Percentiles rank a stretch among this genome's conserved stretches.
These are phyloP conservation scores for Amorpha juglandis DNA, from an alignment of 2,888 invertebrate genomes.

Conservation along the genomic window DNA sequence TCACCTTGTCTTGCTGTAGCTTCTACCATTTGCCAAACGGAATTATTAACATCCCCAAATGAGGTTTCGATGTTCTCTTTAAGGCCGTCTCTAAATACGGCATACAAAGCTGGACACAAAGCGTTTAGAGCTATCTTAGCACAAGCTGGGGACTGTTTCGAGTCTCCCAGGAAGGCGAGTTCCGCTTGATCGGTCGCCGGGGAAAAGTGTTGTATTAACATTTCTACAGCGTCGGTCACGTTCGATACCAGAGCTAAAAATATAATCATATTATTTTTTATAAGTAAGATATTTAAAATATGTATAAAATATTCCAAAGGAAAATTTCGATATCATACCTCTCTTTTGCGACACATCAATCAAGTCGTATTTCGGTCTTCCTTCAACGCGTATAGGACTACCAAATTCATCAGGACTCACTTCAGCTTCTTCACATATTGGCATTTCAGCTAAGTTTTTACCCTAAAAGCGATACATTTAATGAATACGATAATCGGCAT, in stretches of 20 bases:
- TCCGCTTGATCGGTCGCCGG: constrained; percentile 86
- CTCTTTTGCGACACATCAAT: constrained; percentile 86
- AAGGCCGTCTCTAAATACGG: constrained; percentile 93
- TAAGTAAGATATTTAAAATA: neutral
- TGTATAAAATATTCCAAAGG: neutral
- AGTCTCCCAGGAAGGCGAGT: constrained; percentile 84
- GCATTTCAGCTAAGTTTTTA: constrained; percentile 85
- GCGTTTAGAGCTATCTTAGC: constrained; percentile 89
- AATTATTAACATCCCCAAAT: constrained; percentile 93
- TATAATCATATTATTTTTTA: neutral
- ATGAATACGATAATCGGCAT: constrained; percentile 17
- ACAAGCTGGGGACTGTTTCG: constrained; percentile 85
- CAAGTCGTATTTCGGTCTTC: constrained; percentile 75
- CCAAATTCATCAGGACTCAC: constrained; percentile 84
- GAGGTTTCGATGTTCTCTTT: constrained; percentile 92
- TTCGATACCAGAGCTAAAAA: constrained; percentile 87
- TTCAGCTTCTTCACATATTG: constrained; percentile 87
- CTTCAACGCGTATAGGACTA: constrained; percentile 76
- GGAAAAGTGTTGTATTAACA: constrained; percentile 89
- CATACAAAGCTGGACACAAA: constrained; percentile 93
- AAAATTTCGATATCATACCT: constrained; percentile 53
- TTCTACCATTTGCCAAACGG: constrained; percentile 95
- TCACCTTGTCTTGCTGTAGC: constrained; percentile 92
- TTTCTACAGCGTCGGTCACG: constrained; percentile 90
- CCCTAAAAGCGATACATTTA: constrained; percentile 60